Evolutionary conservation across 1,140 invertebrate genomes (phyloP).

Genomic region (Lepidostoma basale): DNA sequence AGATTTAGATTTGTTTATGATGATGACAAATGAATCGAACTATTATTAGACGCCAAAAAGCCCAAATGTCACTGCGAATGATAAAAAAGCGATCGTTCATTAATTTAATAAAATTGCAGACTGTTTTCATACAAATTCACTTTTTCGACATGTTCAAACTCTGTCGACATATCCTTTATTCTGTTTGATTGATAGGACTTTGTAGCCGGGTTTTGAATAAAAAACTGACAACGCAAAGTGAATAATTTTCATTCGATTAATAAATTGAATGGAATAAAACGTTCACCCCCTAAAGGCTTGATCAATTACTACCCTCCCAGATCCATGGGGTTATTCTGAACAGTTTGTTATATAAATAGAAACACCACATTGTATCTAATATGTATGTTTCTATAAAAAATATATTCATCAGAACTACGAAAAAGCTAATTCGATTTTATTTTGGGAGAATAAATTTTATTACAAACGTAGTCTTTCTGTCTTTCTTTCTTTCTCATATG

Average conservation of each 20-base stretch:
- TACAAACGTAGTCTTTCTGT: too few species aligned
- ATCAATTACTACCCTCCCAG: slow-evolving; percentile 12
- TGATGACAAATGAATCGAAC: not conserved
- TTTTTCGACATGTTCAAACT: slow-evolving; percentile 15
- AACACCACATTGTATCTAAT: too few species aligned
- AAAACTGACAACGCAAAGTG: slow-evolving; percentile 16
- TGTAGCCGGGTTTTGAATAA: slow-evolving; percentile 16
- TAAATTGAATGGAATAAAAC: slow-evolving; percentile 17
- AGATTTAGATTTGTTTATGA: too few species aligned
- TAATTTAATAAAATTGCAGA: slow-evolving; percentile 3
- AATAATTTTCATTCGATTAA: slow-evolving; percentile 25
- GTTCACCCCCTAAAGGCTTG: not conserved
- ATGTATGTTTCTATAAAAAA: too few species aligned
- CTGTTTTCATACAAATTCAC: not conserved
- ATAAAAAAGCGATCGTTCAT: not conserved
- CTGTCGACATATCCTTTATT: slow-evolving; percentile 18
- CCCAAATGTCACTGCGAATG: too few species aligned
- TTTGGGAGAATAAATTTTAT: too few species aligned
- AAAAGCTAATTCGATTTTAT: too few species aligned
- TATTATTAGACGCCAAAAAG: not conserved
- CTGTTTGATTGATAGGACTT: slow-evolving; percentile 21
- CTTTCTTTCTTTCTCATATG: too few species aligned
- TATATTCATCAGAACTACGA: too few species aligned
- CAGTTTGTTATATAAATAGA: too few species aligned
- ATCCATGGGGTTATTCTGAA: too few species aligned